phyloP scores from a whole-genome alignment of 2,797 vertebrate genomes.

The Tachyglossus aculeatus region DNA sequence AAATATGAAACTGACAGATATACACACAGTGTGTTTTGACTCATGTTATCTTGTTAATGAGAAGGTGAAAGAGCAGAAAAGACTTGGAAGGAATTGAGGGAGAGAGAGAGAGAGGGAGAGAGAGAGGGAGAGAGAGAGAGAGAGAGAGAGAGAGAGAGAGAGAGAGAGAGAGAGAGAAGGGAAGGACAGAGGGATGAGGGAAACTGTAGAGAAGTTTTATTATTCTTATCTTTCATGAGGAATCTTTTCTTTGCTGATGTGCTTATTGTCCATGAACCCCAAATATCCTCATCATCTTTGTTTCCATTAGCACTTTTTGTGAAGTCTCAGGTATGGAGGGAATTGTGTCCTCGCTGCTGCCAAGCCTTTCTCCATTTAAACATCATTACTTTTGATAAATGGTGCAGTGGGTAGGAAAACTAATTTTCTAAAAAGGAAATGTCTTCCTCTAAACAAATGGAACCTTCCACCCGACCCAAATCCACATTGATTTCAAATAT shows the following conservation, averaged over 20 bases:
- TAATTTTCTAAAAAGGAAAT: constrained; percentile 56
- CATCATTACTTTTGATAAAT: constrained; percentile 54
- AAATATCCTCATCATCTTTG: too few relatives aligned
- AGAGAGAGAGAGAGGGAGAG: too few relatives aligned
- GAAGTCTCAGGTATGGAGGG: neutral
- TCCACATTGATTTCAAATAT: constrained; percentile 26
- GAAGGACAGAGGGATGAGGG: too few relatives aligned
- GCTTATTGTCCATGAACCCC: too few relatives aligned
- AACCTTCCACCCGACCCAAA: neutral
- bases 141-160: neutral
- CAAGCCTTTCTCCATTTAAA: constrained; percentile 21
- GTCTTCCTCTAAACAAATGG: constrained; percentile 54
- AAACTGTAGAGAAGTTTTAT: too few relatives aligned
- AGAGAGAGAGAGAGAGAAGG: too few relatives aligned
- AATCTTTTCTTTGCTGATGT: neutral
- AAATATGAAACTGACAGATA: too few relatives aligned
- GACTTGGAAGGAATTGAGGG: too few relatives aligned
- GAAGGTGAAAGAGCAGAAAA: too few relatives aligned
- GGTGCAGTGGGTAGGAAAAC: constrained; percentile 51
- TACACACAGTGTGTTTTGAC: too few relatives aligned
- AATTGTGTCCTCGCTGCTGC: constrained; percentile 18
- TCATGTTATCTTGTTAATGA: too few relatives aligned
- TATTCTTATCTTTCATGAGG: neutral
- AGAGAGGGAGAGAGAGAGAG: neutral
- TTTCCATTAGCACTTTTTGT: too few relatives aligned